Conservation (phyloP, 2,797 vertebrate genomes). For the Nothura maculosa region DNA sequence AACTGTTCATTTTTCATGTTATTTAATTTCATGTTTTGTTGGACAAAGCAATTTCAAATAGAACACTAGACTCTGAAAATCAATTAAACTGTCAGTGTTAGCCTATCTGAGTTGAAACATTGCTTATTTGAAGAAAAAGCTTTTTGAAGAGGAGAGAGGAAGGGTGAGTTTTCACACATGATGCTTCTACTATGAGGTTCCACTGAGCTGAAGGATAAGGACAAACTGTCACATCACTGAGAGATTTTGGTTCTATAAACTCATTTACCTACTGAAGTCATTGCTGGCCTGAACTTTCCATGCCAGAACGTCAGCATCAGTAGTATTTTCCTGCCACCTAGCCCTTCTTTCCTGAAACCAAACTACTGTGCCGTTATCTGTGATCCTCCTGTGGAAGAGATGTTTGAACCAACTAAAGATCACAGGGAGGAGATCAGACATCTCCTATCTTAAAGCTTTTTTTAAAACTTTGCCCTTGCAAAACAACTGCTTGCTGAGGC, state of each 20-base stretch:
- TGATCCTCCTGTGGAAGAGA: neutral
- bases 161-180: neutral
- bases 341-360: neutral
- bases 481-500: neutral
- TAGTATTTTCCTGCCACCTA: neutral
- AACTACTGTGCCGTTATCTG: neutral
- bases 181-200: neutral
- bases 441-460: neutral
- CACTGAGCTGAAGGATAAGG: neutral
- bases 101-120: neutral
- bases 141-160: neutral
- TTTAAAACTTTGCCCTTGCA: neutral
- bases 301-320: neutral
- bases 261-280: neutral
- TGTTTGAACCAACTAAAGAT: neutral
- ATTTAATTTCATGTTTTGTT: slow-evolving; percentile 9
- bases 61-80: neutral
- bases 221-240: neutral
- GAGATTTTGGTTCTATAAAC: neutral
- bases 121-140: neutral
- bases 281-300: neutral
- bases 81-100: neutral
- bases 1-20: neutral
- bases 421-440: neutral
- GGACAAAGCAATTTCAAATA: neutral